These are phyloP conservation scores for Drosophila stalkeri DNA, from an alignment of 2,888 invertebrate species.

Conservation along the genomic window DNA sequence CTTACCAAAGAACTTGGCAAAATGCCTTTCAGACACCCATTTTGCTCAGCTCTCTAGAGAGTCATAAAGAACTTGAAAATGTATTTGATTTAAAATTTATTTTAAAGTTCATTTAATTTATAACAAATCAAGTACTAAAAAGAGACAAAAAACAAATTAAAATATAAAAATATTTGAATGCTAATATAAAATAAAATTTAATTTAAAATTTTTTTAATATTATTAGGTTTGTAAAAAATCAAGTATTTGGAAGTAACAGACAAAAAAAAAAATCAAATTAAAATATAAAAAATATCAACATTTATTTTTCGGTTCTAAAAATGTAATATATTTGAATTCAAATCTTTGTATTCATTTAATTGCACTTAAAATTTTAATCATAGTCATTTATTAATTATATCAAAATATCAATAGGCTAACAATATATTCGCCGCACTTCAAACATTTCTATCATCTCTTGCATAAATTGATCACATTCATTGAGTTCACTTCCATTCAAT, in stretches of 20 bases:
- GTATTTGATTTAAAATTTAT: too few relatives aligned
- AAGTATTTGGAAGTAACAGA: too few relatives aligned
- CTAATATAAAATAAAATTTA: too few relatives aligned
- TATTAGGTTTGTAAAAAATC: neutral
- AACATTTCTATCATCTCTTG: neutral
- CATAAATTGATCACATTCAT: neutral
- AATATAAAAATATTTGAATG: too few relatives aligned
- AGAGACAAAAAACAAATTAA: too few relatives aligned
- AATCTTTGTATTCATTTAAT: neutral
- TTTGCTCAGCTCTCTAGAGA: neutral
- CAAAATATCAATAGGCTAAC: too few relatives aligned
- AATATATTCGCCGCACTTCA: neutral
- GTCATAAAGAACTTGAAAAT: neutral
- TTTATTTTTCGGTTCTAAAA: neutral
- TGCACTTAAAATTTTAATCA: neutral
- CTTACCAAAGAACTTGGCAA: neutral
- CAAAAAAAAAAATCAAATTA: too few relatives aligned
- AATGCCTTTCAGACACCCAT: neutral
- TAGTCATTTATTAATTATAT: neutral
- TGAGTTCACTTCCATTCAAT: conserved; percentile 3
- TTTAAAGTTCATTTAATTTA: neutral
- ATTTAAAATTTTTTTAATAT: too few relatives aligned
- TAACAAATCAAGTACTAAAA: neutral
- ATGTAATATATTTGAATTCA: neutral
- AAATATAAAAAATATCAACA: too few relatives aligned